A percentile compares a stretch with the other conserved stretches of the same genome.
phyloP scores from a whole-genome alignment of 2,113 vertebrate species.

The Chionodraco myersi region DNA sequence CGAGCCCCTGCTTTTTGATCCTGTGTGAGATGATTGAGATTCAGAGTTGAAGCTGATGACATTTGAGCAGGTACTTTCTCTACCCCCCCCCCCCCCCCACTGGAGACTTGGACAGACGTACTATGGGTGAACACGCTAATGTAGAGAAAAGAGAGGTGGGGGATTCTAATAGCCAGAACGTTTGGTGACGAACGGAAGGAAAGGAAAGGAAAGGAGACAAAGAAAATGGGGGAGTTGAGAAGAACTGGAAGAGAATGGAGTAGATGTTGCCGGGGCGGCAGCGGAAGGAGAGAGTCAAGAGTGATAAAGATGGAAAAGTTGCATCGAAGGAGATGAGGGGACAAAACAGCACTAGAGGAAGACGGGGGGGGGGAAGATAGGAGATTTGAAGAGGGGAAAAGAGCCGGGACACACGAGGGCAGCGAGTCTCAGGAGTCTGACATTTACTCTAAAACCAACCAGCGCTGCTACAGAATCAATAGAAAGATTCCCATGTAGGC shows the following conservation, averaged over 20 bases:
- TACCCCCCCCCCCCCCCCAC: conserved; percentile 37
- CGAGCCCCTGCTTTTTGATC: conserved; percentile 34
- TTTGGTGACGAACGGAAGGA: background rate
- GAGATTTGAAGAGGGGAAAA: conserved; percentile 19
- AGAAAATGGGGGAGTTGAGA: conserved; percentile 14
- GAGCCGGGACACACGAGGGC: conserved; percentile 7
- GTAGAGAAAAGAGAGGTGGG: background rate
- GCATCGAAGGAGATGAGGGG: background rate
- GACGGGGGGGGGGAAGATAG: background rate
- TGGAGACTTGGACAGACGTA: conserved; percentile 41
- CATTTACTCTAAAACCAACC: conserved; percentile 68
- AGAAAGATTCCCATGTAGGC: conserved; percentile 41
- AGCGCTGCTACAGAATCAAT: conserved; percentile 57
- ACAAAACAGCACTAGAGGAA: background rate
- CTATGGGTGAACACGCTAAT: conserved; percentile 42
- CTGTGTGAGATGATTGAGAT: conserved; percentile 78
- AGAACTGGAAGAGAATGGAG: conserved; percentile 4
- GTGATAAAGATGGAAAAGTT: conserved; percentile 24
- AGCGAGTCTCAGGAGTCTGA: conserved; percentile 43
- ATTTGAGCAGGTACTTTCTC: conserved; percentile 73
- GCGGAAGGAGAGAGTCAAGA: background rate
- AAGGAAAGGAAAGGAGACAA: conserved; percentile 4
- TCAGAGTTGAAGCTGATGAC: conserved; percentile 78
- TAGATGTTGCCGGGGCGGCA: background rate
- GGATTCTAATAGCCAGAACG: background rate